A percentile compares a stretch with the other conserved stretches of the same genome.
phyloP scores from a whole-genome alignment of 2,113 vertebrate genomes.

The Numida meleagris region DNA sequence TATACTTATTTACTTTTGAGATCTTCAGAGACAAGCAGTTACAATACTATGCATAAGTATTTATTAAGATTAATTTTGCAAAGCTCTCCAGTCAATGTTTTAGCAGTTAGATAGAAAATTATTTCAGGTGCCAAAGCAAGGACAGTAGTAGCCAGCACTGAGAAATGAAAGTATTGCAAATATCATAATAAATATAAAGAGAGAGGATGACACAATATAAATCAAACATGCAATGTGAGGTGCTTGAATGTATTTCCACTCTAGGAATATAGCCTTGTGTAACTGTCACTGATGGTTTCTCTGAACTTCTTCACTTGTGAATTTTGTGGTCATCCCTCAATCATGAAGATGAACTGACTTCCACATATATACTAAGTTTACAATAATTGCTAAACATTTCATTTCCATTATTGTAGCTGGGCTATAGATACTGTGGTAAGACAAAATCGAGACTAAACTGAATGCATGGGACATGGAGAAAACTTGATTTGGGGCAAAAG shows the following conservation, averaged over 20 bases:
- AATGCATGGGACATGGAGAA: neutral
- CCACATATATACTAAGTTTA: neutral
- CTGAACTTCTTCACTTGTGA: constrained; percentile 26
- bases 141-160: constrained; percentile 25
- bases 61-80: neutral
- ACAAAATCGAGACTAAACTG: neutral
- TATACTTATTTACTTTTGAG: neutral
- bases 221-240: constrained; percentile 5
- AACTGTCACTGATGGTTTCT: constrained; percentile 39
- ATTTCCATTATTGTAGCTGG: neutral
- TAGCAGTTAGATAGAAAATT: constrained; percentile 20
- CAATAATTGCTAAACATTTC: neutral
- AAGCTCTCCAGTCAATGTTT: neutral
- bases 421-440: neutral
- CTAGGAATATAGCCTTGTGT: neutral
- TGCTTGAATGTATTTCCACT: constrained; percentile 49
- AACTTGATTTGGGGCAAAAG: neutral
- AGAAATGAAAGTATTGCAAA: constrained; percentile 42
- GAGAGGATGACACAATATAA: neutral
- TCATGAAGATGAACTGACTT: constrained; percentile 33
- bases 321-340: constrained; percentile 31
- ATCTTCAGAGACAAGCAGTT: neutral
- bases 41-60: neutral
- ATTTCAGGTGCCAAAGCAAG: constrained; percentile 12
- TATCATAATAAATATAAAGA: constrained; percentile 33